Conservation (phyloP, 2,888 invertebrate species). For the Drosophila longiperda region DNA sequence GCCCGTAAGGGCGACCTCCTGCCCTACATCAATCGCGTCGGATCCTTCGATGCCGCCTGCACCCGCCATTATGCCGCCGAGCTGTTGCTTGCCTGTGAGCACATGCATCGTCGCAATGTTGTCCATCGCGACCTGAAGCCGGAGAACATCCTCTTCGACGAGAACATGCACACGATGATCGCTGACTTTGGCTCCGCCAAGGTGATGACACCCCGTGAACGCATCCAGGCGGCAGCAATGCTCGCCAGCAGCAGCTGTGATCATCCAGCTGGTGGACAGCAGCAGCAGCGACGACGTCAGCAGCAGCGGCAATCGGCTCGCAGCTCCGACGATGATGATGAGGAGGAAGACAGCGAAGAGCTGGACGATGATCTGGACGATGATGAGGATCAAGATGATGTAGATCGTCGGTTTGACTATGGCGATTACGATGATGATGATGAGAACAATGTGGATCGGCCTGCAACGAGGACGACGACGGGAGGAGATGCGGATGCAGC, state of each 20-base stretch:
- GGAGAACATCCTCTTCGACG: conserved; percentile 97
- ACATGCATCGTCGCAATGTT: conserved; percentile 94
- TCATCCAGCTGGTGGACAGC: conserved; percentile 17
- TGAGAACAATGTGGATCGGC: conserved; percentile 44
- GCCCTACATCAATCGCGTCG: conserved; percentile 95
- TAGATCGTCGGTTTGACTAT: conserved; percentile 17
- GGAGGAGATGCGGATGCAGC: conserved; percentile 39
- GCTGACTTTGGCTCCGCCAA: conserved; percentile 99
- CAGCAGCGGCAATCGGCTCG: conserved; percentile 49
- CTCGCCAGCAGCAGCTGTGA: conserved; percentile 32
- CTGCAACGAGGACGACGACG: background rate
- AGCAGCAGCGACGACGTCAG: conserved; percentile 31
- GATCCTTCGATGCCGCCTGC: conserved; percentile 94
- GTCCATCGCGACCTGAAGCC: conserved; percentile 99
- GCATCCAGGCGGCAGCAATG: conserved; percentile 48
- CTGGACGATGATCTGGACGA: conserved; percentile 57
- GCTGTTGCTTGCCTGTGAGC: conserved; percentile 95
- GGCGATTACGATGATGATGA: conserved; percentile 49
- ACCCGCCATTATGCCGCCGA: conserved; percentile 98
- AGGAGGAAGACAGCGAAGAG: conserved; percentile 57
- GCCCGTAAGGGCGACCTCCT: conserved; percentile 98
- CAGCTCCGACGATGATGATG: conserved; percentile 68
- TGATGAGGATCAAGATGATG: conserved; percentile 57
- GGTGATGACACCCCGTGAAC: conserved; percentile 86
- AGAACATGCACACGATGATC: conserved; percentile 97